Base-by-base conservation (phyloP, 92 coral and sea anemone genomes). In the Plumapathes pennacea region DNA sequence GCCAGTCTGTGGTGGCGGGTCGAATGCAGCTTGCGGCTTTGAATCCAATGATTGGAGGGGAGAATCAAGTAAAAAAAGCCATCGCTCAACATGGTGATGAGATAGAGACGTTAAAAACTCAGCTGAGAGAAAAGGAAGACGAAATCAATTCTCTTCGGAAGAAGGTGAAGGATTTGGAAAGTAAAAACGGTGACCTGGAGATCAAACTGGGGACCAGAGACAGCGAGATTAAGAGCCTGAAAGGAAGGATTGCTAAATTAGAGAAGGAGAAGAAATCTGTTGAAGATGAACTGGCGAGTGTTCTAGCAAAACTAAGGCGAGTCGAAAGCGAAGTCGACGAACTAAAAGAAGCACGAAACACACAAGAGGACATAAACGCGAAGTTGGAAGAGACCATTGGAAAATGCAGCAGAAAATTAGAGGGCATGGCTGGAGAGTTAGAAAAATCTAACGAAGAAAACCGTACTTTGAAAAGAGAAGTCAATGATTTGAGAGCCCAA, bases 11-110 rank as follows among this genome's bases (percentile, higher is more conserved):
- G n/a, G n/a, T n/a, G n/a, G n/a, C n/a, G n/a, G n/a, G n/a, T n/a
- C n/a, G n/a, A n/a, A n/a, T n/a, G n/a, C n/a, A n/a, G n/a, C n/a
- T n/a, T n/a, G n/a, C n/a, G n/a, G n/a, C n/a, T n/a, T n/a, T n/a
- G n/a, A n/a, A n/a, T n/a, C n/a, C n/a, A n/a, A n/a, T n/a, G n/a
- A n/a, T n/a, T n/a, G n/a, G n/a, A n/a, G n/a, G n/a, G n/a, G n/a
- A n/a, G n/a, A n/a, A n/a, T n/a, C n/a, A n/a, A n/a, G n/a, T n/a
- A n/a, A n/a, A n/a, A n/a, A n/a, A n/a, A n/a, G n/a, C n/a, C n/a
- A n/a, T n/a, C n/a, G n/a, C n/a, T 24, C 82, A 55, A 31, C 67
- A 74, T 26, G 32, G 11, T 12, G 82, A 75, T 9, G 74, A 67
- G 11, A 66, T 66, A 46, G 74, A 75, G 25, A 28, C 18, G 12